These are phyloP conservation scores for Dendrocincla tyrannina DNA, from an alignment of 2,797 vertebrate species.

Conservation along the genomic window DNA sequence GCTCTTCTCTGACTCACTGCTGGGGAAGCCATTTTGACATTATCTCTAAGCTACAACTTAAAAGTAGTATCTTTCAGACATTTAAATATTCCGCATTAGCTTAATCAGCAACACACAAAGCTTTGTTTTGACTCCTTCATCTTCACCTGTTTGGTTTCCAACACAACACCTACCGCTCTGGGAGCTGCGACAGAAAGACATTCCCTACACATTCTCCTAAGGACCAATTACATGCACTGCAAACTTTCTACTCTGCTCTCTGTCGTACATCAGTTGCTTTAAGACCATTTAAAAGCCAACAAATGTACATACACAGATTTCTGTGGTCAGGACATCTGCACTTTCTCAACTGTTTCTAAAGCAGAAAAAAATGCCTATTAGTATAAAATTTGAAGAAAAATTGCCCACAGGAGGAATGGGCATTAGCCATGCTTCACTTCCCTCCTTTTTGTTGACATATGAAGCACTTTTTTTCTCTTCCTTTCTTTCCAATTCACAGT, in stretches of 20 bases:
- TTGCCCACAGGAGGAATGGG: slow-evolving; percentile 78
- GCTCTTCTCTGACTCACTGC: neutral
- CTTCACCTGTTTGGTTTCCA: slow-evolving; percentile 63
- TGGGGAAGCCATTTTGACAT: slow-evolving; percentile 30
- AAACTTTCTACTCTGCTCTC: slow-evolving; percentile 56
- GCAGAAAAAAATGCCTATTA: slow-evolving; percentile 77
- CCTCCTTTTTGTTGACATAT: slow-evolving; percentile 78
- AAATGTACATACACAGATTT: slow-evolving; percentile 65
- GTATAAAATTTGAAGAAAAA: slow-evolving; percentile 84
- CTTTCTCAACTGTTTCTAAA: slow-evolving; percentile 80
- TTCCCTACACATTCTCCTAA: neutral
- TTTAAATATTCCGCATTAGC: neutral
- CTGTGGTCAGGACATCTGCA: slow-evolving; percentile 75
- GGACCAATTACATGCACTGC: slow-evolving; percentile 38
- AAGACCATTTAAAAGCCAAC: slow-evolving; percentile 50
- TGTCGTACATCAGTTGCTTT: slow-evolving; percentile 20
- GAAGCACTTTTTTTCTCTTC: slow-evolving; percentile 77
- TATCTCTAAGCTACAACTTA: neutral
- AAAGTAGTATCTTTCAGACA: neutral
- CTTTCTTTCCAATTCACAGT: slow-evolving; percentile 81
- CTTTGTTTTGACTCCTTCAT: neutral
- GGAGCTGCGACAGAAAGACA: neutral
- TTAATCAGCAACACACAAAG: neutral
- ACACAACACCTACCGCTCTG: neutral
- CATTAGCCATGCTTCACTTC: slow-evolving; percentile 82